phyloP scores from a whole-genome alignment of 2,888 invertebrate genomes.

The Nezara viridula region DNA sequence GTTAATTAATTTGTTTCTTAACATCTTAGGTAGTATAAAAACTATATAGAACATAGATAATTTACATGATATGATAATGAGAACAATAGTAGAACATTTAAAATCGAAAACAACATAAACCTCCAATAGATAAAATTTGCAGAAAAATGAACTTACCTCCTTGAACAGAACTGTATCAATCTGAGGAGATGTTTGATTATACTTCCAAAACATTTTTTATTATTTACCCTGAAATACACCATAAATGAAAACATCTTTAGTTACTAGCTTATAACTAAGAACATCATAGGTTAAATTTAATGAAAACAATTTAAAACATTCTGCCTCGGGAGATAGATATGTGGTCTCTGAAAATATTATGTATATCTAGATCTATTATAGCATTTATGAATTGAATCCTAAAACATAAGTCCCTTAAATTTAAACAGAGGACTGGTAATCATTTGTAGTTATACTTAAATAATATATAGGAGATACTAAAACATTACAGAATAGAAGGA shows the following conservation, averaged over 20 bases:
- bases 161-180: conserved; percentile 83
- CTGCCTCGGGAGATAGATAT: neutral
- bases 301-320: neutral
- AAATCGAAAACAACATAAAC: neutral
- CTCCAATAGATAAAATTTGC: no score
- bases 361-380: neutral
- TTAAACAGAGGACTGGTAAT: neutral
- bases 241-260: neutral
- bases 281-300: neutral
- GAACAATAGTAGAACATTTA: neutral
- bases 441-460: neutral
- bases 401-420: neutral
- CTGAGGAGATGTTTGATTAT: conserved; percentile 80
- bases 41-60: no score
- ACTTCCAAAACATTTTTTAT: conserved; percentile 85
- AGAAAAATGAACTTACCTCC: conserved; percentile 74
- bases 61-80: no score
- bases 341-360: neutral
- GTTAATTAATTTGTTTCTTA: no score
- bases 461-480: neutral
- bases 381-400: neutral
- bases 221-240: conserved; percentile 54
- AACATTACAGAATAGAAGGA: neutral
- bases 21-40: no score
- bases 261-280: neutral